Percentiles rank a stretch among this genome's conserved stretches.
Evolutionary conservation across 1,140 invertebrate genomes (phyloP).

Genomic region (Hirudo medicinalis): DNA sequence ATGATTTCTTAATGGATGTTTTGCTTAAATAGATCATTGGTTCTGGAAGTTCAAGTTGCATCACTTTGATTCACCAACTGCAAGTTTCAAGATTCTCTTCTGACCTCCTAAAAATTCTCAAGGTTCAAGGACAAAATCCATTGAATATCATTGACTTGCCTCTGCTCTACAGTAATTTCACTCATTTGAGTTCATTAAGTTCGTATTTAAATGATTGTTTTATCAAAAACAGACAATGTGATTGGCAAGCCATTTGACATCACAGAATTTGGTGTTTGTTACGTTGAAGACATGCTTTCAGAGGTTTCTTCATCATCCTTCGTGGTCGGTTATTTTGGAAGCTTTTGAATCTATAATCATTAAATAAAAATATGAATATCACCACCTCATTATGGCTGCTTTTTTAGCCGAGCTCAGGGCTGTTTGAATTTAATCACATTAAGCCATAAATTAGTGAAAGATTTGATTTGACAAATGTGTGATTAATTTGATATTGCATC

Average conservation of each 20-base stretch:
- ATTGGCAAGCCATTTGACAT: constrained; percentile 59
- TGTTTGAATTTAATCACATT: too few relatives aligned
- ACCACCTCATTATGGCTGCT: too few relatives aligned
- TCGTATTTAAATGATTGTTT: neutral
- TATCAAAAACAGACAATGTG: constrained; percentile 45
- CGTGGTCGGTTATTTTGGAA: constrained; percentile 41
- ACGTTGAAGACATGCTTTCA: constrained; percentile 55
- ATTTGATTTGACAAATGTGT: too few relatives aligned
- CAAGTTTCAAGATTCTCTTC: constrained; percentile 78
- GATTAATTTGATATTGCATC: too few relatives aligned
- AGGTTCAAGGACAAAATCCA: constrained; percentile 60
- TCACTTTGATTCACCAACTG: constrained; percentile 72
- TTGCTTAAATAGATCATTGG: constrained; percentile 58
- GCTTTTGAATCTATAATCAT: too few relatives aligned
- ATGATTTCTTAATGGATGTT: too few relatives aligned
- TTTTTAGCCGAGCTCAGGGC: too few relatives aligned
- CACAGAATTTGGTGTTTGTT: constrained; percentile 68
- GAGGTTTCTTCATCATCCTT: constrained; percentile 61
- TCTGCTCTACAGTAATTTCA: constrained; percentile 46
- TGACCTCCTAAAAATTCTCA: constrained; percentile 69
- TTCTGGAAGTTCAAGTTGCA: constrained; percentile 65
- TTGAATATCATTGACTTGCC: constrained; percentile 60
- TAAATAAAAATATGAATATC: too few relatives aligned
- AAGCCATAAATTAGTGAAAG: too few relatives aligned
- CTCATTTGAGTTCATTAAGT: neutral